Percentiles rank a stretch among this genome's conserved stretches.
Evolutionary conservation across 2,797 vertebrate genomes (phyloP).

Genomic region (Falco cherrug): DNA sequence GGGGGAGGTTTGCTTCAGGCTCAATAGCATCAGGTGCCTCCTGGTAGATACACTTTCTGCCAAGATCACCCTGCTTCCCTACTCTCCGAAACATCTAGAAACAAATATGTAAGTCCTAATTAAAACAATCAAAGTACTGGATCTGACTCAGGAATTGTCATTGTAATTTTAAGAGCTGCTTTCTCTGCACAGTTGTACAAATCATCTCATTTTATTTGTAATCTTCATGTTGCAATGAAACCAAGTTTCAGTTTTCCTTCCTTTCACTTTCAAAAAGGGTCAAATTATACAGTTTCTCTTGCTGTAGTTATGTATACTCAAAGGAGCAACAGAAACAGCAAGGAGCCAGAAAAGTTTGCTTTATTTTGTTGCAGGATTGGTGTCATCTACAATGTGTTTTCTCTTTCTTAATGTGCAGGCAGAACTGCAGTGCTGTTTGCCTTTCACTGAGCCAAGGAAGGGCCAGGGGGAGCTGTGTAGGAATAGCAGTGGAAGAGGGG

Average conservation of each 20-base stretch:
- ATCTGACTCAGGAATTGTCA: not conserved
- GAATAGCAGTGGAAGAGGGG: not conserved
- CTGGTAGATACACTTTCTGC: constrained; percentile 25
- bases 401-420: not conserved
- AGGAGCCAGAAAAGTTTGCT: not conserved
- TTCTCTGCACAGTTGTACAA: not conserved
- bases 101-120: constrained; percentile 45
- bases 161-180: constrained; percentile 45
- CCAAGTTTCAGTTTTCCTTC: constrained; percentile 22
- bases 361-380: not conserved
- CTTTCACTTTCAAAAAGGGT: constrained; percentile 25
- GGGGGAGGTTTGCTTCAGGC: constrained; percentile 46
- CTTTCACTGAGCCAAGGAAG: not conserved
- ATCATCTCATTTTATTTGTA: not conserved
- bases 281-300: not conserved
- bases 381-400: not conserved
- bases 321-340: not conserved
- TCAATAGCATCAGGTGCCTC: constrained; percentile 65
- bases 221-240: constrained; percentile 39
- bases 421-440: not conserved
- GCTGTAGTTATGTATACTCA: not conserved
- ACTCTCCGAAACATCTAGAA: constrained; percentile 39
- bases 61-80: constrained; percentile 38
- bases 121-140: constrained; percentile 34
- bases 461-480: not conserved